These are phyloP conservation scores for Meghimatium bilineatum DNA, from an alignment of 2,888 invertebrate genomes.

Conservation along the genomic window DNA sequence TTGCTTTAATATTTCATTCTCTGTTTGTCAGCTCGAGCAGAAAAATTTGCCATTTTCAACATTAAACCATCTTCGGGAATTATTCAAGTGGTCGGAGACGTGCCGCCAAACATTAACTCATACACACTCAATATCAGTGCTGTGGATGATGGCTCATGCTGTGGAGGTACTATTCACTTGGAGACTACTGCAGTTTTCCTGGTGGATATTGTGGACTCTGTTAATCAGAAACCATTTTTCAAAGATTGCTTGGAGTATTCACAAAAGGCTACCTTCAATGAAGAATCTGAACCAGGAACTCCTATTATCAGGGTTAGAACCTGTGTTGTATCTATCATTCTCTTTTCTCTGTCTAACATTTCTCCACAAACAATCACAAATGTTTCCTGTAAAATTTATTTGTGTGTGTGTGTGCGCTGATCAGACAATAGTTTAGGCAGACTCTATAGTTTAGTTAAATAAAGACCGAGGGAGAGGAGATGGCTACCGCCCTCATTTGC, in stretches of 20 bases:
- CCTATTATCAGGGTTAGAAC: constrained; percentile 62
- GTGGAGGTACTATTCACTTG: constrained; percentile 89
- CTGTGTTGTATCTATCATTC: not conserved
- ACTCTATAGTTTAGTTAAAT: no score
- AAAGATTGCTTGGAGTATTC: constrained; percentile 94
- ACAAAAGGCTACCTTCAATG: constrained; percentile 80
- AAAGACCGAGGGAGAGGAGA: no score
- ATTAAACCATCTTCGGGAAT: constrained; percentile 75
- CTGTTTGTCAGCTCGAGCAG: constrained; percentile 18
- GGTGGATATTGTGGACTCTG: constrained; percentile 97
- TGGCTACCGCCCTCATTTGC: no score
- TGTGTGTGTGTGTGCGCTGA: no score
- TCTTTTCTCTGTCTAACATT: no score
- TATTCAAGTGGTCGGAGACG: constrained; percentile 64
- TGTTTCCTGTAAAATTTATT: no score
- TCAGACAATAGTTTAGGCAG: no score
- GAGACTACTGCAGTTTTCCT: constrained; percentile 96
- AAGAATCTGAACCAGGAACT: constrained; percentile 60
- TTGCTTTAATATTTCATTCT: not conserved
- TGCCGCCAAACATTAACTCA: constrained; percentile 77
- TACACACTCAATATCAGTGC: constrained; percentile 98
- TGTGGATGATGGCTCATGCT: constrained; percentile 97
- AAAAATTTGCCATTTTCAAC: constrained; percentile 64
- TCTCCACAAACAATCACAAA: no score
- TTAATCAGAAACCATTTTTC: constrained; percentile 97